A percentile compares a stretch with the other conserved stretches of the same genome.
Conservation (phyloP, 2,797 vertebrate genomes). For the Myripristis murdjan region DNA sequence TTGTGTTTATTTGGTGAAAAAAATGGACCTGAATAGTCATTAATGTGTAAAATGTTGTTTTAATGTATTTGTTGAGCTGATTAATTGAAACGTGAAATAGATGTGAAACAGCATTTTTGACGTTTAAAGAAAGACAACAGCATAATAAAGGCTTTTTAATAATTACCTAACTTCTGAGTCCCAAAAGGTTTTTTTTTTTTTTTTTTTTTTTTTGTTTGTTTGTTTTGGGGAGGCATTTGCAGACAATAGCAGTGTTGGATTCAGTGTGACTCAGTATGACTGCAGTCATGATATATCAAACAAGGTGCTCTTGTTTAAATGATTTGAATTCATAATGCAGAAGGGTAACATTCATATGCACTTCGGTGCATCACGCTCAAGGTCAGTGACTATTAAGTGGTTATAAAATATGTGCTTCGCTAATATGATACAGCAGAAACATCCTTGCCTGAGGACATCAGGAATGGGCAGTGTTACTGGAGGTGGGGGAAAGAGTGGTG, state of each 20-base stretch:
- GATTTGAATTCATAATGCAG: slow-evolving; percentile 58
- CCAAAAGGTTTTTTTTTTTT: too few relatives aligned
- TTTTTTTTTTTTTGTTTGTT: too few relatives aligned
- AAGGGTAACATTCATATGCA: slow-evolving; percentile 40
- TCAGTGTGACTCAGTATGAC: too few relatives aligned
- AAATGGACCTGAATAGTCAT: too few relatives aligned
- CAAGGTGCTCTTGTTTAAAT: slow-evolving; percentile 54
- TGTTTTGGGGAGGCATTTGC: too few relatives aligned
- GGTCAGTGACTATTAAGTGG: slow-evolving; percentile 72
- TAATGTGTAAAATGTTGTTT: background rate
- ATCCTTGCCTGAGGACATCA: slow-evolving; percentile 47
- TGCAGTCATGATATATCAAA: slow-evolving; percentile 31
- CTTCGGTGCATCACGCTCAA: slow-evolving; percentile 49
- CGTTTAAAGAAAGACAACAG: background rate
- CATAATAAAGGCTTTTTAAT: too few relatives aligned
- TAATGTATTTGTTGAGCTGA: too few relatives aligned
- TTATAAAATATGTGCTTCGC: slow-evolving; percentile 58
- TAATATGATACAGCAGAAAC: slow-evolving; percentile 59
- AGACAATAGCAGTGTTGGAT: background rate
- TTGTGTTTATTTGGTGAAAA: too few relatives aligned
- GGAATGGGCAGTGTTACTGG: slow-evolving; percentile 14
- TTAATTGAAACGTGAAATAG: background rate
- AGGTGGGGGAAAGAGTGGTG: background rate
- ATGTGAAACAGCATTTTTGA: background rate
- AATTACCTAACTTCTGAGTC: too few relatives aligned